Evolutionary conservation across 1,140 invertebrate species (phyloP).

Genomic region (Trachelipus rathkii): DNA sequence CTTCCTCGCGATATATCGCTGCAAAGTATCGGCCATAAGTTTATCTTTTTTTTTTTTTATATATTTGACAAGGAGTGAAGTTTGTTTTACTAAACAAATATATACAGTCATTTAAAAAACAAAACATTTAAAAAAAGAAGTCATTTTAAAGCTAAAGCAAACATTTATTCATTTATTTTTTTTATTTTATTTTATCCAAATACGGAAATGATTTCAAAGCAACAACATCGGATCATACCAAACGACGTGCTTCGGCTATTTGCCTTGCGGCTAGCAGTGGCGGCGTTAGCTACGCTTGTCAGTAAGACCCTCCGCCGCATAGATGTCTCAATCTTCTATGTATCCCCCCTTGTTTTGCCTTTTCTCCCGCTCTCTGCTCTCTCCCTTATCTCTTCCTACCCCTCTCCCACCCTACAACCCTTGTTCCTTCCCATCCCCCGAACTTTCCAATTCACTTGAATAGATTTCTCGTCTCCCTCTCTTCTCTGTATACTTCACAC

Average conservation of each 20-base stretch:
- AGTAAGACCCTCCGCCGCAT: conserved; percentile 6
- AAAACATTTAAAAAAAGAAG: no score
- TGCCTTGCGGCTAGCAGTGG: conserved; percentile 22
- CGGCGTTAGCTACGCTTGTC: conserved; percentile 26
- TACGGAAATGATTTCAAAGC: not conserved
- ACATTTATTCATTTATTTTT: no score
- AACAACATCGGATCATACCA: not conserved
- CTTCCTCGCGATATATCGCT: no score
- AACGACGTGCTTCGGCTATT: not conserved
- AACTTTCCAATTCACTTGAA: no score
- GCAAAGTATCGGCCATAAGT: no score
- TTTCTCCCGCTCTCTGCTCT: not conserved
- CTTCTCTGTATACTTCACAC: no score
- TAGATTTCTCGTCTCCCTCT: no score
- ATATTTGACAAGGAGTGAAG: not conserved
- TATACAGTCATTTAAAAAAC: not conserved
- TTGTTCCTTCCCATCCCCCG: no score
- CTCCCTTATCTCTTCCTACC: not conserved
- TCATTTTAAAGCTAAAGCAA: no score
- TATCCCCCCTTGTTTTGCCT: not conserved
- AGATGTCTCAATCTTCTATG: conserved; percentile 21
- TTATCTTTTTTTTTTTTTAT: no score
- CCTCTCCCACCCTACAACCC: no score
- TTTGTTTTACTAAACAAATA: not conserved
- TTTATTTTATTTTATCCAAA: not conserved